These are phyloP conservation scores for Neria commutata DNA, from an alignment of 2,888 invertebrate genomes.

Conservation along the genomic window DNA sequence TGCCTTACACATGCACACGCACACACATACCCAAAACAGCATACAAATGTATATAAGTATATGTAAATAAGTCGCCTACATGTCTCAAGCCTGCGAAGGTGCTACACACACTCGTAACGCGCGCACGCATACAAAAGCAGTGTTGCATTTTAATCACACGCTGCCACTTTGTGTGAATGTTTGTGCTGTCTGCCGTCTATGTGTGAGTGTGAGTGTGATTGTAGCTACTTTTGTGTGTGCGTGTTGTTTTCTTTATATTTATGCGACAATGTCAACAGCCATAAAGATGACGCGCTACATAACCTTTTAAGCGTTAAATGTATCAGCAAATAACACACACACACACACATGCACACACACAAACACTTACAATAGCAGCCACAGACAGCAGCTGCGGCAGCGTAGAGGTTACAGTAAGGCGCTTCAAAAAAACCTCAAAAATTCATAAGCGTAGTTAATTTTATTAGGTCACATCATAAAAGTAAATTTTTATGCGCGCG, in stretches of 20 bases:
- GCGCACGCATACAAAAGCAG: too few relatives aligned
- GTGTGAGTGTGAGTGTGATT: too few relatives aligned
- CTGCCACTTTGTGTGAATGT: too few relatives aligned
- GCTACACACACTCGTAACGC: too few relatives aligned
- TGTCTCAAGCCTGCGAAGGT: too few relatives aligned
- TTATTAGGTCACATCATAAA: conserved; percentile 10
- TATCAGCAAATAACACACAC: not conserved
- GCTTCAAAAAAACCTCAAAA: conserved; percentile 5
- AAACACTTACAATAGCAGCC: not conserved
- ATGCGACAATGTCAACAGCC: not conserved
- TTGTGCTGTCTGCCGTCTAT: too few relatives aligned
- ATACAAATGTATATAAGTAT: too few relatives aligned
- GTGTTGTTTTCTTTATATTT: too few relatives aligned
- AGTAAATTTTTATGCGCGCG: conserved; percentile 4
- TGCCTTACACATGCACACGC: too few relatives aligned
- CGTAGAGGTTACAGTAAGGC: not conserved
- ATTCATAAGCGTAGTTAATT: conserved; percentile 15
- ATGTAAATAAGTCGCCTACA: too few relatives aligned
- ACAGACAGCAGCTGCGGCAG: not conserved
- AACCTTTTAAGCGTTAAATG: not conserved
- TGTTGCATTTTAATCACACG: too few relatives aligned
- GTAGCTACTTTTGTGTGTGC: not conserved
- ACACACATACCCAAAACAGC: too few relatives aligned
- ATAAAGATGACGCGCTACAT: not conserved
- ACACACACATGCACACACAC: not conserved